Conservation (phyloP, 2,888 invertebrate genomes). For the Gortyna flavago region DNA sequence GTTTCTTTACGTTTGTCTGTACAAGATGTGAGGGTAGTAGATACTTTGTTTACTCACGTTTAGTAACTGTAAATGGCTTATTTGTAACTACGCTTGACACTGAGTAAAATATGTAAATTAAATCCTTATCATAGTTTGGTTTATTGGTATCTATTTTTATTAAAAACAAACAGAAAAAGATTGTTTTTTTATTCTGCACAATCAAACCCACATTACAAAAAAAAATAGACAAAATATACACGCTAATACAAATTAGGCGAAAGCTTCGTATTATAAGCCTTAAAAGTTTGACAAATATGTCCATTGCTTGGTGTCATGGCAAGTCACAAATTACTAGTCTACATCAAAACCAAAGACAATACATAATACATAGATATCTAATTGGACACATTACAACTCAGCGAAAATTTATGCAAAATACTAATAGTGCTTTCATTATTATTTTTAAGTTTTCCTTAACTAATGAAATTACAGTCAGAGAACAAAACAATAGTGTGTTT, state of each 20-base stretch:
- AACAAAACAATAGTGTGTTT: neutral
- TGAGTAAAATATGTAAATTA: neutral
- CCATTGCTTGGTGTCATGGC: neutral
- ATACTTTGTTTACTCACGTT: conserved; percentile 13
- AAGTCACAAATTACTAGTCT: neutral
- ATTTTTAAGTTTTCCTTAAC: neutral
- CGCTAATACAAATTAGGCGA: neutral
- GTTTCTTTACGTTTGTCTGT: conserved; percentile 13
- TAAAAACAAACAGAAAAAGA: neutral
- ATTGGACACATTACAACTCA: neutral
- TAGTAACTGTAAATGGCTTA: neutral
- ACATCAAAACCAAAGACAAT: too few relatives aligned
- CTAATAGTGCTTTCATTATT: neutral
- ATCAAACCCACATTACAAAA: neutral
- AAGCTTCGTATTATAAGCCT: neutral
- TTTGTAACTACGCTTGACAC: neutral
- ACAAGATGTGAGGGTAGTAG: neutral
- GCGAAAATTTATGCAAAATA: neutral
- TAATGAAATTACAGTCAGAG: neutral
- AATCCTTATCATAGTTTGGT: neutral
- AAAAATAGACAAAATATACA: neutral
- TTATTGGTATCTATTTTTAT: neutral
- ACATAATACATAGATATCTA: neutral
- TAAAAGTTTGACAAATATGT: neutral
- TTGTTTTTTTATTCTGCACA: neutral